Evolutionary conservation across 1,140 invertebrate species (phyloP), one percentile per base, ranked within the genome.

Genomic region (Drosophila varians): DNA sequence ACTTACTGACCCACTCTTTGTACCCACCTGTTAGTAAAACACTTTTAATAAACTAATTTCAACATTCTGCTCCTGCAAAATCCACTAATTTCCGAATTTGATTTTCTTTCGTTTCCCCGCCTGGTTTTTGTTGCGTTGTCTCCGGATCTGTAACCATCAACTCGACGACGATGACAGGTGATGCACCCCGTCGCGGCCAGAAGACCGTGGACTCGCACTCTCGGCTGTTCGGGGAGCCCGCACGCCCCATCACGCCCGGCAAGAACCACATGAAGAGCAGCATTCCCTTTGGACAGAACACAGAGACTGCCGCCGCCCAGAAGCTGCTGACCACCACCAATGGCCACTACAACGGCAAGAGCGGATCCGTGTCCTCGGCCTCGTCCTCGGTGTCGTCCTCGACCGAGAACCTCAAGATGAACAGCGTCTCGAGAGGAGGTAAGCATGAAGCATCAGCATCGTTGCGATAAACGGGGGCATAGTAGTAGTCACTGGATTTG

Each of bases 201-300:
- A 89, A 91, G 68, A 82, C 84, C 53, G 77, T 86, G 43, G 82
- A 86, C 51, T 86, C 90, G 18, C 90, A 91, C 58, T 74, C 73
- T 45, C 90, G 90, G 54, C 74, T 91, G 9, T 91, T 91, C 66
- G 90, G 90, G 18, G 90, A 91, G 34, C 77, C 80, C 16, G 60
- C 79, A 43, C 90, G 90, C 61, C 74, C 83, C 43, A 71, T 75
- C 6, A 91, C 90, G 28, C 86, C 90, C 34, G 88, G 69, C 51
- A 91, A 91, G 60, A 90, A 91, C 75, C 90, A 91, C 75, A 82
- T 90, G 82, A 91, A 87, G 49, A 91, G 90, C 86, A 91, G 72
- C 74, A 91, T 91, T 83, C 88, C 90, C 76, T 89, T 91, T 69
- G 89, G 89, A 26, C 72, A 74, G 42, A 90, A 88, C 38, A 68